These are phyloP conservation scores for Pammene aurita DNA, from an alignment of 2,888 invertebrate species.

Conservation along the genomic window DNA sequence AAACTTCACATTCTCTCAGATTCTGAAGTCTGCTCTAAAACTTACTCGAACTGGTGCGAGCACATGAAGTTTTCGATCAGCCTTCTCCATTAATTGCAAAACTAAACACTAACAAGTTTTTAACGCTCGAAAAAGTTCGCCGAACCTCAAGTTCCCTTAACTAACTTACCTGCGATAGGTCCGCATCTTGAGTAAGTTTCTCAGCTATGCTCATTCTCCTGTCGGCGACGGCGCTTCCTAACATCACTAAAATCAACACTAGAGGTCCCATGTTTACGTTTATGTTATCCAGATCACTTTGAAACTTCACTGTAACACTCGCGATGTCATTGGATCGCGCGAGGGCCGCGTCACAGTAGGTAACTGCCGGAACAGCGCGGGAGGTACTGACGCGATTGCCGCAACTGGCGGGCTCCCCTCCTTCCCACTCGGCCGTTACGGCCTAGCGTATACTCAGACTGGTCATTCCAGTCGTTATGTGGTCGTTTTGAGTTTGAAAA, in stretches of 20 bases:
- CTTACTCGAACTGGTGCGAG: slow-evolving; percentile 23
- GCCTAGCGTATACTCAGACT: slow-evolving; percentile 53
- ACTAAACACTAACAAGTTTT: slow-evolving; percentile 34
- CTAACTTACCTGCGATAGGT: slow-evolving; percentile 85
- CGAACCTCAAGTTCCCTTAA: slow-evolving; percentile 24
- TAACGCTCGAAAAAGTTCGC: slow-evolving; percentile 30
- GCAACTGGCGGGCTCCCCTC: slow-evolving; percentile 58
- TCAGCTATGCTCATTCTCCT: slow-evolving; percentile 83
- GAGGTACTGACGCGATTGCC: slow-evolving; percentile 65
- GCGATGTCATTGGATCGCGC: slow-evolving; percentile 58
- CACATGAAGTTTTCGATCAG: slow-evolving; percentile 42
- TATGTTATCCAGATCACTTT: slow-evolving; percentile 58
- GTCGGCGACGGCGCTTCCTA: slow-evolving; percentile 63
- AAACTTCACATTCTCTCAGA: background rate
- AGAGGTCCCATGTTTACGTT: slow-evolving; percentile 60
- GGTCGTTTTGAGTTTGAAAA: slow-evolving; percentile 67
- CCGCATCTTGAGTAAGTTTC: slow-evolving; percentile 85
- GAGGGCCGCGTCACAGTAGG: slow-evolving; percentile 62
- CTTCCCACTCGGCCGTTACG: slow-evolving; percentile 57
- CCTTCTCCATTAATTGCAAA: slow-evolving; percentile 38
- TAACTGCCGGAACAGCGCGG: slow-evolving; percentile 66
- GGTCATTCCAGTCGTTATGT: slow-evolving; percentile 61
- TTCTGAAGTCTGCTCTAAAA: background rate
- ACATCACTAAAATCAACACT: slow-evolving; percentile 75
- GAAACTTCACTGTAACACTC: slow-evolving; percentile 65